Evolutionary conservation across 2,797 vertebrate genomes (phyloP), one percentile per base, ranked within the genome.

Genomic region (Rhynchotus rufescens): DNA sequence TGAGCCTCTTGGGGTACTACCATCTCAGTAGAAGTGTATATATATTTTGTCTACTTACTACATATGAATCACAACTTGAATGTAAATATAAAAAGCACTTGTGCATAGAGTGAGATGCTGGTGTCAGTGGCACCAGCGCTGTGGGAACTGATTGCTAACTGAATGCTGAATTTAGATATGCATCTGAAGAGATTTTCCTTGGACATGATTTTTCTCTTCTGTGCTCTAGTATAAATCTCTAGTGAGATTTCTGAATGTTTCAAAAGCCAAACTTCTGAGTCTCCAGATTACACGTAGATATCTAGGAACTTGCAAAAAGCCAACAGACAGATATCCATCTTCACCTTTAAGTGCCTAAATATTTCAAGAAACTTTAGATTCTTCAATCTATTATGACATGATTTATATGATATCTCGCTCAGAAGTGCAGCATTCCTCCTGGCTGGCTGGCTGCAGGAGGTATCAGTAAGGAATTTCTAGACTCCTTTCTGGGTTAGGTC

Each of bases 361-460:
- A 52, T 44, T 71, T 88, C 78, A 28, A 1, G 59, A 77, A 86
- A 10, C 32, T 59, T n/a, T 21, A 42, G 28, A 4, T 80, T 22
- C 72, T 74, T 78, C 85, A 5, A 51, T 42, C 15, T 74, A 4
- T 6, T 26, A 5, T 42, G 11, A 14, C 60, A 28, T 25, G 52
- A 28, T 86, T 73, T 67, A 9, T 57, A 30, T 4, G 62, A 49
- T 9, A 54, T 3, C 3, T 32, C 16, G 7, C 67, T 86, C 40
- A 19, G 23, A 47, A 52, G 34, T 12, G 60, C 42, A 60, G 22
- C 15, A 21, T 91, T 90, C 54, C 61, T 73, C 36, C 45, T 72
- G 92, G 32, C 23, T 86, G 61, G n/a, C 88, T 84, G 61, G n/a
- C 88, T 84, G 79, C 40, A 84, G 88, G 88, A 86, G 72, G 68